These are phyloP conservation scores for Lepetodrilus schrolli DNA, from an alignment of 2,888 invertebrate species.

Conservation along the genomic window DNA sequence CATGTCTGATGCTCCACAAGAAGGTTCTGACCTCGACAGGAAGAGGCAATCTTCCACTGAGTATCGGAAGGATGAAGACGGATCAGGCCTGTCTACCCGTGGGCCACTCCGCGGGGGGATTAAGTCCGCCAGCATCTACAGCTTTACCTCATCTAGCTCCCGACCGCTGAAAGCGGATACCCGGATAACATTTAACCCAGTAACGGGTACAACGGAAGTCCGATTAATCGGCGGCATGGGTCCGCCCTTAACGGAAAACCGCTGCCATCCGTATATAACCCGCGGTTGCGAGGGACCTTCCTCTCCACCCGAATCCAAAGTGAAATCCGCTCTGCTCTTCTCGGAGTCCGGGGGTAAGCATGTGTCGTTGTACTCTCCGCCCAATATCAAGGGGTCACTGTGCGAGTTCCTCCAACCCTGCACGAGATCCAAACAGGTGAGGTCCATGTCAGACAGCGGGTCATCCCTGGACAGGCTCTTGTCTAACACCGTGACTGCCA, in stretches of 20 bases:
- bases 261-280: background rate
- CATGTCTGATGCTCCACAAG: background rate
- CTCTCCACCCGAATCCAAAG: background rate
- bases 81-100: background rate
- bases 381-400: background rate
- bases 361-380: background rate
- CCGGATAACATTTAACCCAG: background rate
- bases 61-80: background rate
- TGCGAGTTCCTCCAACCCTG: background rate
- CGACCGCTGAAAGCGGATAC: background rate
- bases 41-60: background rate
- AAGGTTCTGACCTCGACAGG: background rate
- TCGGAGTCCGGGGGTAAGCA: background rate
- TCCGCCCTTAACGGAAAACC: background rate
- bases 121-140: background rate
- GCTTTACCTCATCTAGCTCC: background rate
- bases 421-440: background rate
- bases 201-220: background rate
- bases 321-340: background rate
- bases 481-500: background rate
- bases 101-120: background rate
- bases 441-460: constrained; percentile 15
- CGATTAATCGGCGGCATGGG: background rate
- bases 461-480: background rate
- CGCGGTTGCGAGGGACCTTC: background rate